Evolutionary conservation across 2,113 vertebrate species (phyloP).

Genomic region (Etia nguti): DNA sequence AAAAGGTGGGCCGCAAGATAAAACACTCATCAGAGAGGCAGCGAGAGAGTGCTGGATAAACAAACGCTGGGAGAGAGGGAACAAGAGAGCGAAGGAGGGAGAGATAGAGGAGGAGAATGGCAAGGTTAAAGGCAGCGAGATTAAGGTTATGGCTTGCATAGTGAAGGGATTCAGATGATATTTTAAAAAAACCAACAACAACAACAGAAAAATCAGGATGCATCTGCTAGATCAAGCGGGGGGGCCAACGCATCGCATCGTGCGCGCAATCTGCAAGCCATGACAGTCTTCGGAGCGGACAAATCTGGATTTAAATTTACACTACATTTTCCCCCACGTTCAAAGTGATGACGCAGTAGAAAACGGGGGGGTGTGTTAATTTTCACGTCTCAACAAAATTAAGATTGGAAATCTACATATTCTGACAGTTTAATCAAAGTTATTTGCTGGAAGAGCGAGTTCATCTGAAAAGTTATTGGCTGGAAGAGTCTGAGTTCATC

Average conservation of each 20-base stretch:
- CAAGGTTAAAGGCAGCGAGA: slow-evolving; percentile 64
- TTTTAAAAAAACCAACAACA: slow-evolving; percentile 20
- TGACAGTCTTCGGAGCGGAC: background rate
- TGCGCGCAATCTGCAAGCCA: slow-evolving; percentile 14
- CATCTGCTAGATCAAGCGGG: background rate
- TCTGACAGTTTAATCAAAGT: slow-evolving; percentile 10
- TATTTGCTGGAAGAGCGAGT: background rate
- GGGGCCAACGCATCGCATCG: slow-evolving; percentile 1
- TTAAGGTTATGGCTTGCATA: slow-evolving; percentile 61
- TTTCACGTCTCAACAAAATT: background rate
- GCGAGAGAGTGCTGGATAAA: slow-evolving; percentile 57
- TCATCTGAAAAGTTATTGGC: background rate
- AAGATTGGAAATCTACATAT: background rate
- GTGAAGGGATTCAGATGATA: slow-evolving; percentile 39
- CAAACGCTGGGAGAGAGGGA: slow-evolving; percentile 45
- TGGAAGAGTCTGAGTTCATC: background rate
- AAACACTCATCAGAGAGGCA: slow-evolving; percentile 68
- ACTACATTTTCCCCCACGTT: background rate
- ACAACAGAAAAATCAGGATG: background rate
- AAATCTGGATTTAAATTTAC: slow-evolving; percentile 5
- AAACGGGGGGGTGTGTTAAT: background rate
- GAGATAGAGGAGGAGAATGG: slow-evolving; percentile 39
- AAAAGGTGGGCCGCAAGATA: slow-evolving; percentile 76
- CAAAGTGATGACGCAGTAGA: slow-evolving; percentile 33
- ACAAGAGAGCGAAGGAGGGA: slow-evolving; percentile 29